A percentile compares a stretch with the other conserved stretches of the same genome.
Evolutionary conservation across 1,140 invertebrate species (phyloP).

Genomic region (Bombus vancouverensis): DNA sequence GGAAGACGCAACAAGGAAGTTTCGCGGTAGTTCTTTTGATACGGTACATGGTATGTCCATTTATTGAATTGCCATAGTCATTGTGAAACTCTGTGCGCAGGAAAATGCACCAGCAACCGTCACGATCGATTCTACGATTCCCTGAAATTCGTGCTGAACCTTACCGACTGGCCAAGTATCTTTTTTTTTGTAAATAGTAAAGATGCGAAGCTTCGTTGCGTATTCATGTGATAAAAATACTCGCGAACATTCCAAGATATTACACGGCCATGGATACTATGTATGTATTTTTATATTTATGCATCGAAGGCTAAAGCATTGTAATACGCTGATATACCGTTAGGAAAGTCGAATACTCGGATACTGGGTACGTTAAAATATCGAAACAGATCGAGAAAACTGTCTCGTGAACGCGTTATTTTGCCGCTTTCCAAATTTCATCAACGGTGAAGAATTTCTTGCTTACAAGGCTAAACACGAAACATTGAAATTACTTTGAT

Average conservation of each 20-base stretch:
- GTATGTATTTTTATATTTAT: too few species aligned
- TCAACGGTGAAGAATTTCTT: too few species aligned
- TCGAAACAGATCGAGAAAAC: too few species aligned
- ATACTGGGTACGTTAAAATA: too few species aligned
- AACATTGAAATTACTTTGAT: background rate
- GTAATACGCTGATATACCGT: too few species aligned
- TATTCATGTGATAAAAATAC: too few species aligned
- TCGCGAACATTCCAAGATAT: too few species aligned
- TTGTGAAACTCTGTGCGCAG: background rate
- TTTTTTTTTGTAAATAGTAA: background rate
- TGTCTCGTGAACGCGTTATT: too few species aligned
- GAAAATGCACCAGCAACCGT: background rate
- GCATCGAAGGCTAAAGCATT: too few species aligned
- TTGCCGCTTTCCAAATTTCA: background rate
- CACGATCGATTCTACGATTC: constrained; percentile 12
- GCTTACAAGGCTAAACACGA: fast-evolving
- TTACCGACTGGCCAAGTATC: background rate
- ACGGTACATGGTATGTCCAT: constrained; percentile 25
- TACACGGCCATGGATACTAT: too few species aligned
- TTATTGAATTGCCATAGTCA: constrained; percentile 31
- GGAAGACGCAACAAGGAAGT: background rate
- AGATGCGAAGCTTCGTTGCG: too few species aligned
- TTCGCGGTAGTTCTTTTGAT: background rate
- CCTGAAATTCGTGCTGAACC: background rate
- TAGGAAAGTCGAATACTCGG: too few species aligned